Base-by-base conservation (phyloP, 2,113 vertebrate species). In the Austrofundulus limnaeus region DNA sequence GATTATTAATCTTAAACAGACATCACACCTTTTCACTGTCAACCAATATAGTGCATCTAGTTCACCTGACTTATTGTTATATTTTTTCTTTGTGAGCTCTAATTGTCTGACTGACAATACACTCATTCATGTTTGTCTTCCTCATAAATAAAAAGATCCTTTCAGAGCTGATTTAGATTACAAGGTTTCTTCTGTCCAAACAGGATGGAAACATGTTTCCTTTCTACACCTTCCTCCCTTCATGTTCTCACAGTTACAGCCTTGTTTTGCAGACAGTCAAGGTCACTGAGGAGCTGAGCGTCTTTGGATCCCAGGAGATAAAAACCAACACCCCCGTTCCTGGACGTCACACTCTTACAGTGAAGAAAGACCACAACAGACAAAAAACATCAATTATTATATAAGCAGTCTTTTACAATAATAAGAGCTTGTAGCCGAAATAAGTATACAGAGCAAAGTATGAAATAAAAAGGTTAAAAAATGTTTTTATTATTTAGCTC, bases 181-280 rank as follows among this genome's bases (percentile, higher is more conserved):
- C 45, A 28, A 16, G 47, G 12, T 43, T 19, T 61, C 28, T 37
- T 34, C 56, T 5, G 3, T 11, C 1, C 11, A 17, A 23, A 20
- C 19, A 41, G 23, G 52, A 0, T 5, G 25, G 53, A n/a, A 39
- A 38, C 34, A 21, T 49, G 23, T 17, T 58, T 31, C n/a, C 31
- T 49, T 61, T 28, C 34, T 8, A 28, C 47, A 54, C 4, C 10
- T 53, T 54, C 60, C 77, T 83, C 80, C 71, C 74, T 56, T 58
- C 53, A 12, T 15, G 4, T 0, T 80, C 80, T 75, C 83, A 83
- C 91, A 90, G 91, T 85, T 91, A 85, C 82, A 24, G 51, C 24
- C 72, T 59, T 89, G 87, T 90, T 90, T 83, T 89, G 78, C 81
- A 87, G 83, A 84, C 72, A 63, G 68, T 90, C 91, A 91, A 92